phyloP scores from a whole-genome alignment of 2,797 vertebrate genomes.

The Sebastes kiyomatsui region DNA sequence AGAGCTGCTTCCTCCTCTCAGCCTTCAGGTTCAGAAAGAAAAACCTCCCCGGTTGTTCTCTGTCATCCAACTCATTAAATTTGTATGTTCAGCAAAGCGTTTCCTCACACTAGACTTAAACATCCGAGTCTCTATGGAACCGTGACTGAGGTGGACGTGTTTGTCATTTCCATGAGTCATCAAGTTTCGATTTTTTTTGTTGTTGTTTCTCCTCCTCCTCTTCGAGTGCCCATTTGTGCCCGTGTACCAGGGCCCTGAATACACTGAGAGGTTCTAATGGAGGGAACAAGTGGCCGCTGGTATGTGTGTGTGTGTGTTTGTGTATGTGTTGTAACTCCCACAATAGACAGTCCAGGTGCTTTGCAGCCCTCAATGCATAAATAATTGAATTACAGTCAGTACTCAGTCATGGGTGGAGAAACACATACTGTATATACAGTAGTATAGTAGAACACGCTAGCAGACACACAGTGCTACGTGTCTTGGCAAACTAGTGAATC shows the following conservation, averaged over 20 bases:
- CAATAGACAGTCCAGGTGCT: slow-evolving; percentile 21
- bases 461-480: not conserved
- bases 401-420: not conserved
- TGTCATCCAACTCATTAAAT: slow-evolving; percentile 51
- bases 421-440: not conserved
- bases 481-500: not conserved
- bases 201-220: not conserved
- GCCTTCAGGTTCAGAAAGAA: slow-evolving; percentile 19
- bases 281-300: slow-evolving; percentile 30
- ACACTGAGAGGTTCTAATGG: slow-evolving; percentile 41
- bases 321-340: not conserved
- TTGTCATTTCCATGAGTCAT: slow-evolving; percentile 57
- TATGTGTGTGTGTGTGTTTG: not conserved
- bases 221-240: slow-evolving; percentile 51
- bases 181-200: not conserved
- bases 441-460: not conserved
- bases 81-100: slow-evolving; percentile 52
- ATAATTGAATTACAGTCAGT: slow-evolving; percentile 32
- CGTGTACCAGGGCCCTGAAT: slow-evolving; percentile 18
- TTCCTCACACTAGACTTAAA: slow-evolving; percentile 39
- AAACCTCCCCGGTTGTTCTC: slow-evolving; percentile 13
- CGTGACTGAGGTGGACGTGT: slow-evolving; percentile 22
- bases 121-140: slow-evolving; percentile 21
- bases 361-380: slow-evolving; percentile 9
- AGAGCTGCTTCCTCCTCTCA: not conserved